Percentiles rank a stretch among this genome's conserved stretches.
Conservation (phyloP, 2,888 invertebrate species). For the Drosophila anomalipes region DNA sequence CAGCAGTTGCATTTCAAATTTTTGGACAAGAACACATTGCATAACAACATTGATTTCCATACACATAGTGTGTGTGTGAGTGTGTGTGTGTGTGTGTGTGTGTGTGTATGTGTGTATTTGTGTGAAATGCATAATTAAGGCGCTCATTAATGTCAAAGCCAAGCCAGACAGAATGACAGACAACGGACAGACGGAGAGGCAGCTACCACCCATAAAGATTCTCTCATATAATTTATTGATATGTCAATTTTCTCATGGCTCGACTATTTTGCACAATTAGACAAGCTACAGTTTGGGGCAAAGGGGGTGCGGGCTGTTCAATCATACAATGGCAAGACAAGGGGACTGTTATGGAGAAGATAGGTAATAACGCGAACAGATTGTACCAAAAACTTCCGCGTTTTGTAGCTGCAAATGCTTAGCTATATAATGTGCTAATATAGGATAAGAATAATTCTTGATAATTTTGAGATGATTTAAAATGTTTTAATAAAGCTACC, state of each 20-base stretch:
- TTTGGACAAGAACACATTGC: constrained; percentile 61
- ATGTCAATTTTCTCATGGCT: constrained; percentile 50
- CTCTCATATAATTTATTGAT: constrained; percentile 50
- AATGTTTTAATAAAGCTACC: neutral
- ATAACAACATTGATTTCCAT: constrained; percentile 49
- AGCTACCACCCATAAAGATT: constrained; percentile 1
- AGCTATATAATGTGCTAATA: neutral
- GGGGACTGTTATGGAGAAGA: neutral
- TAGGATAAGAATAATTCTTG: neutral
- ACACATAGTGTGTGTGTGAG: constrained; percentile 16
- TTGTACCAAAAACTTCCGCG: neutral
- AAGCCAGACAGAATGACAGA: constrained; percentile 26
- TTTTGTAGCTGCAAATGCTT: neutral
- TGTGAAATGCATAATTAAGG: constrained; percentile 71
- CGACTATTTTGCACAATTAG: constrained; percentile 54
- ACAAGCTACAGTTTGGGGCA: constrained; percentile 2
- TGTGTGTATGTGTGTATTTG: constrained; percentile 16
- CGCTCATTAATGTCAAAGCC: constrained; percentile 77
- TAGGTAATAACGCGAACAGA: neutral
- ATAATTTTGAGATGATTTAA: neutral
- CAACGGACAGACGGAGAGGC: constrained; percentile 15
- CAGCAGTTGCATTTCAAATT: constrained; percentile 22
- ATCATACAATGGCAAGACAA: neutral
- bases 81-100: constrained; percentile 10
- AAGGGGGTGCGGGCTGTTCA: neutral